Conservation (phyloP, 2,113 vertebrate genomes). For the Symphodus melops region DNA sequence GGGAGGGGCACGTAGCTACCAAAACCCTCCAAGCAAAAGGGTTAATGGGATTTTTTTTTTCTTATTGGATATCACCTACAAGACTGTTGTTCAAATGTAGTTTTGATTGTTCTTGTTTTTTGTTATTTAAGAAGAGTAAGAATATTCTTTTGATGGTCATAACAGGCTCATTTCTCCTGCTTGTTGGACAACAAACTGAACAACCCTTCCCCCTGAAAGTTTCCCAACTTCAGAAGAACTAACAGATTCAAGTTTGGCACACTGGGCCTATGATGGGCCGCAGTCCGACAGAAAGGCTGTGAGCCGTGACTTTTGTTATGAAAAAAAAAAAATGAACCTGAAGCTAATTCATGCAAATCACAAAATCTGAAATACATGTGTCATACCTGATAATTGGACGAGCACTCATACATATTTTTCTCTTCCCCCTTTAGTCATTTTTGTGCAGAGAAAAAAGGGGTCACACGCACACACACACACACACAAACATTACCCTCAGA, state of each 20-base stretch:
- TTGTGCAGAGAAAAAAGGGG: neutral
- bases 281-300: neutral
- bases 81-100: neutral
- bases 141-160: neutral
- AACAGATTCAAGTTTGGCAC: neutral
- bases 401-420: neutral
- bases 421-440: conserved; percentile 2
- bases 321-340: conserved; percentile 4
- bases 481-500: conserved; percentile 17
- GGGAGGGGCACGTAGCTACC: neutral
- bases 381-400: conserved; percentile 18
- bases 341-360: conserved; percentile 40
- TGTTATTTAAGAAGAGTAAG: too few relatives aligned
- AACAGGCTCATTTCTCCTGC: neutral
- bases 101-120: neutral
- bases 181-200: neutral
- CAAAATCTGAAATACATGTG: conserved; percentile 33
- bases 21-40: conserved; percentile 5
- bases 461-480: conserved; percentile 1
- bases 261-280: neutral
- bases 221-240: neutral
- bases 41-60: conserved; percentile 32
- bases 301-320: conserved; percentile 12
- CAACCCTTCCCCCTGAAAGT: neutral
- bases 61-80: conserved; percentile 23